Evolutionary conservation across 2,888 invertebrate species (phyloP).

Genomic region (Seladonia tumulorum): DNA sequence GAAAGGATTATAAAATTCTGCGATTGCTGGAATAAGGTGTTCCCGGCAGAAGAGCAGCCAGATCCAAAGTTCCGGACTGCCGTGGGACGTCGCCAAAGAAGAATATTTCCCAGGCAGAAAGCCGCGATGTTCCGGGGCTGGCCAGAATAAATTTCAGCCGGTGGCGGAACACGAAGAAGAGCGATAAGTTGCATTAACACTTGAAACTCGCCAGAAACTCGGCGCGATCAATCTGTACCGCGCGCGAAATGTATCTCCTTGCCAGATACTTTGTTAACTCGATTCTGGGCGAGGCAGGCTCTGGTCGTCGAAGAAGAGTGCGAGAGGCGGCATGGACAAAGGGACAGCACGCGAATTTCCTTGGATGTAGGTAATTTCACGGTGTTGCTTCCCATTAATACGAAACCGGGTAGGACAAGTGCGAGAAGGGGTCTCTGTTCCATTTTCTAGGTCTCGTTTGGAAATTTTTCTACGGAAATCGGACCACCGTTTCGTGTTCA

Average conservation of each 20-base stretch:
- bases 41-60: not conserved
- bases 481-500: not conserved
- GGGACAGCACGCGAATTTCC: constrained; percentile 53
- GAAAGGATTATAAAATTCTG: too few relatives aligned
- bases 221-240: constrained; percentile 59
- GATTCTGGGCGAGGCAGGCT: constrained; percentile 40
- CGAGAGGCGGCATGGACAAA: constrained; percentile 26
- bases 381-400: constrained; percentile 79
- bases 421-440: constrained; percentile 25
- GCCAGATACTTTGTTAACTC: constrained; percentile 62
- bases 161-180: constrained; percentile 53
- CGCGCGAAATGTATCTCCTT: constrained; percentile 43
- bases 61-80: not conserved
- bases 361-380: constrained; percentile 79
- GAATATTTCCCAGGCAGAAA: constrained; percentile 49
- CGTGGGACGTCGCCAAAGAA: constrained; percentile 17
- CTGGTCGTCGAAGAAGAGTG: constrained; percentile 52
- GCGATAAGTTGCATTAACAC: constrained; percentile 64
- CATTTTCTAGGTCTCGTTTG: not conserved
- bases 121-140: constrained; percentile 24
- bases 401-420: constrained; percentile 55
- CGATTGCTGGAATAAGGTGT: too few relatives aligned
- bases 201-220: constrained; percentile 62
- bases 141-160: constrained; percentile 50
- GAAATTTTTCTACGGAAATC: not conserved